A percentile compares a stretch with the other conserved stretches of the same genome.
phyloP scores from a whole-genome alignment of 1,140 invertebrate genomes.

The Zophobas morio region DNA sequence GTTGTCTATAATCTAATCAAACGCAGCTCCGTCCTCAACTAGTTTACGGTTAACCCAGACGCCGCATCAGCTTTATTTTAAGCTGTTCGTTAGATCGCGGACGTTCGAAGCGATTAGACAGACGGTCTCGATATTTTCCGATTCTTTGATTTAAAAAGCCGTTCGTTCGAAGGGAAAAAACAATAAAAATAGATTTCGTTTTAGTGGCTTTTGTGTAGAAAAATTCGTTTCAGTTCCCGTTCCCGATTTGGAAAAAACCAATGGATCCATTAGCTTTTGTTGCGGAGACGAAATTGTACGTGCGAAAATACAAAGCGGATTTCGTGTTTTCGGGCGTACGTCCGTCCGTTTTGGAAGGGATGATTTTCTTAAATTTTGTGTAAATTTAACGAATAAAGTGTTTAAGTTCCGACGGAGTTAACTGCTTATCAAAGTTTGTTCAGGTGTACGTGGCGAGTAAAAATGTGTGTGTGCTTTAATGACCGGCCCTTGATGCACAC shows the following conservation, averaged over 20 bases:
- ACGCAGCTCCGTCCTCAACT: conserved; percentile 26
- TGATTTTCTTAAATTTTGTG: conserved; percentile 12
- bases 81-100: conserved; percentile 9
- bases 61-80: conserved; percentile 8
- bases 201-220: neutral
- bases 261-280: conserved; percentile 2
- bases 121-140: neutral
- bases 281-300: neutral
- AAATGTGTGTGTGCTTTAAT: conserved; percentile 41
- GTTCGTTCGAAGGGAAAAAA: conserved; percentile 10
- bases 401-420: conserved; percentile 14
- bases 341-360: neutral
- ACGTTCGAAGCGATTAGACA: conserved; percentile 18
- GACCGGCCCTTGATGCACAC: conserved; percentile 1
- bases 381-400: conserved; percentile 16
- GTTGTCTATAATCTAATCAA: conserved; percentile 35
- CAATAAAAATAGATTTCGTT: conserved; percentile 21
- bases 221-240: neutral
- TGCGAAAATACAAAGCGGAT: neutral
- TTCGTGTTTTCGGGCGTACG: neutral
- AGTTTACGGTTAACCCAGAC: conserved; percentile 17
- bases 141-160: neutral
- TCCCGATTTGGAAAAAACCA: neutral
- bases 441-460: conserved; percentile 36
- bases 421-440: conserved; percentile 47